These are phyloP conservation scores for Aphidius colemani DNA, from an alignment of 2,888 invertebrate species.

Conservation along the genomic window DNA sequence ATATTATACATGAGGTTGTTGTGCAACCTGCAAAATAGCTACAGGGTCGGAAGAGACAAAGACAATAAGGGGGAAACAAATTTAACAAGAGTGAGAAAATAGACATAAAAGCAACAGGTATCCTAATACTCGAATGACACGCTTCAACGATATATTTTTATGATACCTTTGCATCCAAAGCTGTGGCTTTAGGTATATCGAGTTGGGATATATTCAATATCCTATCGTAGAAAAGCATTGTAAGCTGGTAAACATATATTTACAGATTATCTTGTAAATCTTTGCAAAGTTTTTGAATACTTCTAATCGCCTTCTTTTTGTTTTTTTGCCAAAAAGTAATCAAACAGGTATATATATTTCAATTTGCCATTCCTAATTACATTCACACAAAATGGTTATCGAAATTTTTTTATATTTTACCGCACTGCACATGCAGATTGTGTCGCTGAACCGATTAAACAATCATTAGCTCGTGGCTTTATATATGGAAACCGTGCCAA, in stretches of 20 bases:
- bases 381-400: too few relatives aligned
- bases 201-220: neutral
- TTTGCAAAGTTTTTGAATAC: neutral
- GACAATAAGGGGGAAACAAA: conserved; percentile 21
- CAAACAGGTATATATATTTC: too few relatives aligned
- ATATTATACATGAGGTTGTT: conserved; percentile 8
- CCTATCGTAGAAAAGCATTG: neutral
- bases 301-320: neutral
- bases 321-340: neutral
- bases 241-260: neutral
- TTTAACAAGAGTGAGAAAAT: conserved; percentile 33
- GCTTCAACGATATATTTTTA: conserved; percentile 46
- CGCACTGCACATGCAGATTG: too few relatives aligned
- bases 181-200: conserved; percentile 21
- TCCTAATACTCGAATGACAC: conserved; percentile 52
- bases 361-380: too few relatives aligned
- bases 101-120: conserved; percentile 53
- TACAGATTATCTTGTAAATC: neutral
- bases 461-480: too few relatives aligned
- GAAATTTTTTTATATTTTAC: too few relatives aligned
- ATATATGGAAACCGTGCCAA: too few relatives aligned
- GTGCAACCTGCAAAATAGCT: conserved; percentile 10
- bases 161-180: conserved; percentile 29
- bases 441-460: too few relatives aligned
- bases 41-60: conserved; percentile 16